Percentiles rank a stretch among this genome's conserved stretches.
phyloP scores from a whole-genome alignment of 2,113 vertebrate species.

The Pogonocichla stellata region DNA sequence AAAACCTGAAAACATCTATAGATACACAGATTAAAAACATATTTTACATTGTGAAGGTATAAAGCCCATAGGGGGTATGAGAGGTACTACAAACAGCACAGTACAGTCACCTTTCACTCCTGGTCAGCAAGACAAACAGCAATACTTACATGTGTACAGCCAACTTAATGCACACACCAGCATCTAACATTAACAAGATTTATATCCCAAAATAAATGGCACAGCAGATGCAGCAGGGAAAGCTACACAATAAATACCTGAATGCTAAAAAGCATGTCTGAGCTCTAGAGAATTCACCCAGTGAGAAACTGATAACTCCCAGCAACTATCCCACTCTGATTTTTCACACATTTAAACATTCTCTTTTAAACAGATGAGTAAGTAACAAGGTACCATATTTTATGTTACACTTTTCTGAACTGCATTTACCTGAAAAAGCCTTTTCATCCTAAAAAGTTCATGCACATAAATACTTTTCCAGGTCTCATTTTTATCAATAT shows the following conservation, averaged over 20 bases:
- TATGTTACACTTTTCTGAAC: background rate
- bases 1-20: background rate
- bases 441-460: background rate
- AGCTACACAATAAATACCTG: background rate
- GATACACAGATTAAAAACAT: background rate
- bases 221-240: background rate
- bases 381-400: background rate
- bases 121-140: background rate
- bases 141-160: accelerated
- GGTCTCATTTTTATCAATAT: background rate
- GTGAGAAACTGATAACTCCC: background rate
- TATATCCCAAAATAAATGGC: background rate
- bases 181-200: background rate
- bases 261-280: background rate
- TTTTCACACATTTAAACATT: background rate
- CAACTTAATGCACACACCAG: background rate
- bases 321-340: background rate
- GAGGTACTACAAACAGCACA: background rate
- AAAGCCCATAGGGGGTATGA: background rate
- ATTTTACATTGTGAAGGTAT: background rate
- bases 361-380: background rate
- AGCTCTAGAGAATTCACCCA: background rate
- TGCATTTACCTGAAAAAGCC: background rate
- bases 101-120: background rate
- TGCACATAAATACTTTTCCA: background rate